Conservation (phyloP, 1,140 invertebrate species). For the Chrysomallon squamiferum region DNA sequence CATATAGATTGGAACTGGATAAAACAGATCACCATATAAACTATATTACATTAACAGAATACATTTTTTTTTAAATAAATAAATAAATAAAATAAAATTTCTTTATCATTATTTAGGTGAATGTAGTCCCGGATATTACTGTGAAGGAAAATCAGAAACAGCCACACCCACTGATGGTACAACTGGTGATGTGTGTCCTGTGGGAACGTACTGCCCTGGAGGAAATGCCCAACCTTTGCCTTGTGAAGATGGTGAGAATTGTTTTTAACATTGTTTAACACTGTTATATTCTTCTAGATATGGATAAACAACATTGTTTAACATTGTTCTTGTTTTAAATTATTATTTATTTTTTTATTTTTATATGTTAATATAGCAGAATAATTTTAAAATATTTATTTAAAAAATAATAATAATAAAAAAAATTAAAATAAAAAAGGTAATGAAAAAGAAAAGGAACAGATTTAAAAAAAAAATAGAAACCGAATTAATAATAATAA, state of each 20-base stretch:
- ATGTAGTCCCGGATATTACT: constrained; percentile 54
- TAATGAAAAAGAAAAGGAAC: too few relatives aligned
- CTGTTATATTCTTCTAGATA: neutral
- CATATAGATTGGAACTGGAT: too few relatives aligned
- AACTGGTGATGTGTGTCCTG: constrained; percentile 54
- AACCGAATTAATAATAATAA: too few relatives aligned
- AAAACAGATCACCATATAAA: too few relatives aligned
- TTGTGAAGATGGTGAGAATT: constrained; percentile 51
- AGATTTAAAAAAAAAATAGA: too few relatives aligned
- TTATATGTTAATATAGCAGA: neutral
- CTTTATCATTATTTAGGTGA: constrained; percentile 44
- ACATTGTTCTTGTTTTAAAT: neutral
- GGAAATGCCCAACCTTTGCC: constrained; percentile 42
- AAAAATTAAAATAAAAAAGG: too few relatives aligned
- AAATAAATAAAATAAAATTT: too few relatives aligned
- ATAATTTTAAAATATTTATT: too few relatives aligned
- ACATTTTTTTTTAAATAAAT: too few relatives aligned
- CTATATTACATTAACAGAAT: too few relatives aligned
- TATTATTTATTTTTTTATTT: neutral
- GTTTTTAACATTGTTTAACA: neutral
- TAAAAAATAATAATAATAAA: too few relatives aligned
- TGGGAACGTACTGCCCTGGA: constrained; percentile 51
- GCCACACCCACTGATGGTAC: constrained; percentile 51
- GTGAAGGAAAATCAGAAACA: constrained; percentile 39
- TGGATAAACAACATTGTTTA: too few relatives aligned